These are phyloP conservation scores for Tuberolachnus salignus DNA, from an alignment of 2,888 invertebrate species.

Conservation along the genomic window DNA sequence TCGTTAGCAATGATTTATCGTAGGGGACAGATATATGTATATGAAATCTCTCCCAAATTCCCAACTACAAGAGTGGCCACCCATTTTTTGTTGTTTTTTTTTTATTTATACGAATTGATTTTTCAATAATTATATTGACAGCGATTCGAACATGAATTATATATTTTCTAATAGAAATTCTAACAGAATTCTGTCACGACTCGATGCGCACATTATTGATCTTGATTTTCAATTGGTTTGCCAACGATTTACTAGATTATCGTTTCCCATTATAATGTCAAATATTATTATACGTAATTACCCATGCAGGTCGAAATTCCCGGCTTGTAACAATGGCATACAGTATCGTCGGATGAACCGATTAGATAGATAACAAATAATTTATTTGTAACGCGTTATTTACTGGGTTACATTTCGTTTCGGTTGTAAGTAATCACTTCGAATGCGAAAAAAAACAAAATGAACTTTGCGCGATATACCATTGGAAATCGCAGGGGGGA, in stretches of 20 bases:
- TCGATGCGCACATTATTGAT: too few relatives aligned
- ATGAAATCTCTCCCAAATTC: too few relatives aligned
- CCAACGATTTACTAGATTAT: too few relatives aligned
- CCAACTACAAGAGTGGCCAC: neutral
- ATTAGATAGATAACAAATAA: constrained; percentile 9
- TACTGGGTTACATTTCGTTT: neutral
- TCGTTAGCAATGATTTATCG: too few relatives aligned
- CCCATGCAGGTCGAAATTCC: neutral
- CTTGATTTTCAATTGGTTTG: too few relatives aligned
- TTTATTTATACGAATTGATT: too few relatives aligned
- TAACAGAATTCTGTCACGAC: too few relatives aligned
- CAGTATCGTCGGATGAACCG: neutral
- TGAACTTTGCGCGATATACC: constrained; percentile 5
- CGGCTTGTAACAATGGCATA: neutral
- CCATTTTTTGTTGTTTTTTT: too few relatives aligned
- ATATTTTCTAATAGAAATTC: too few relatives aligned
- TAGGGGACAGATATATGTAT: too few relatives aligned
- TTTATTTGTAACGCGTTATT: neutral
- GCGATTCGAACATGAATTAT: too few relatives aligned
- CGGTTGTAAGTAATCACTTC: neutral
- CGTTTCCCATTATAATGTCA: neutral
- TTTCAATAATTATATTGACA: too few relatives aligned
- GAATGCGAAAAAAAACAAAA: constrained; percentile 33
- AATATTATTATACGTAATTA: neutral
- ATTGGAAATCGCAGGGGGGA: neutral